Conservation (phyloP, 2,797 vertebrate genomes). For the Ptychadena robeensis region DNA sequence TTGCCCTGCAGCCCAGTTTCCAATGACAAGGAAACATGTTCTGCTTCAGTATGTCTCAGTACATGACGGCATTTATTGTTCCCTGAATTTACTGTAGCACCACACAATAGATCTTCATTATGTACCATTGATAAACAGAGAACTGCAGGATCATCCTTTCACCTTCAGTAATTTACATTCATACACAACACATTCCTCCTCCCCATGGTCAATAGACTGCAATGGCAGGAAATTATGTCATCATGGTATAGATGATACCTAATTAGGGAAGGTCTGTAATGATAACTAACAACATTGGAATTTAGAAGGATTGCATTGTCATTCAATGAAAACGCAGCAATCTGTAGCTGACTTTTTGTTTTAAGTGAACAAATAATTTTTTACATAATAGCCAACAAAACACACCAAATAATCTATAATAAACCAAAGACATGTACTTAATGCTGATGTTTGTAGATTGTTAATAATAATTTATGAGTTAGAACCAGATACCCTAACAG, state of each 20-base stretch:
- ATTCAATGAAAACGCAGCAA: background rate
- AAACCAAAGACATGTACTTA: background rate
- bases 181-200: background rate
- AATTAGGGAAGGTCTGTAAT: background rate
- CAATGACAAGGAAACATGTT: too few species aligned
- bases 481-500: too few species aligned
- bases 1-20: too few species aligned
- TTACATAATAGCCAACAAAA: background rate
- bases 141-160: background rate
- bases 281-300: background rate
- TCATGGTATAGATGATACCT: background rate
- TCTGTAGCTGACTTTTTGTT: too few species aligned
- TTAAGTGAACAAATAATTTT: background rate
- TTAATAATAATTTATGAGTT: too few species aligned
- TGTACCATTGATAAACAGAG: too few species aligned
- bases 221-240: background rate
- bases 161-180: background rate
- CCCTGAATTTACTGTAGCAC: too few species aligned
- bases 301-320: background rate
- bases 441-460: too few species aligned
- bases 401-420: background rate
- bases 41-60: too few species aligned
- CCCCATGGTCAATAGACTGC: background rate
- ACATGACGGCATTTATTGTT: too few species aligned
- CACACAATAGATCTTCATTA: too few species aligned